A percentile compares a stretch with the other conserved stretches of the same genome.
These are phyloP conservation scores for Tachypleus tridentatus DNA, from an alignment of 1,140 invertebrate species.

Conservation along the genomic window DNA sequence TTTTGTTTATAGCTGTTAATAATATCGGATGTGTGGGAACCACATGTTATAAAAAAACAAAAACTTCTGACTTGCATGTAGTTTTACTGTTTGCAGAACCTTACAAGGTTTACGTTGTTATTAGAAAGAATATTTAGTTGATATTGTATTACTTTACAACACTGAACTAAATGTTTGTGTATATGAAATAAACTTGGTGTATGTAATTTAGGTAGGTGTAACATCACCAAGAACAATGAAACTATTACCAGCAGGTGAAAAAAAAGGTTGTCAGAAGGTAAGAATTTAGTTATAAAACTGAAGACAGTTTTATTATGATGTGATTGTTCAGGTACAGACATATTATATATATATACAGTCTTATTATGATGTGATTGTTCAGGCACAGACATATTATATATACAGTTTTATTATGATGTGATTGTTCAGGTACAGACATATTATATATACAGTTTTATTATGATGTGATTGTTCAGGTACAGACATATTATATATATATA, in stretches of 20 bases:
- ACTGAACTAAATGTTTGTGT: neutral
- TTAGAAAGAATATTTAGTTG: constrained; percentile 6
- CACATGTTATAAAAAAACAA: no score
- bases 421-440: constrained; percentile 30
- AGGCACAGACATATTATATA: constrained; percentile 35
- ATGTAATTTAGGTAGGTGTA: constrained; percentile 38
- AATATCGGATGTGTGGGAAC: no score
- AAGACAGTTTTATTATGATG: constrained; percentile 49
- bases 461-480: constrained; percentile 41
- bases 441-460: constrained; percentile 48
- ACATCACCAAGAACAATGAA: constrained; percentile 47
- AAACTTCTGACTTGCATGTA: neutral
- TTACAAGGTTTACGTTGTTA: constrained; percentile 2
- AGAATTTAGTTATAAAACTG: constrained; percentile 40
- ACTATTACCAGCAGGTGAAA: constrained; percentile 41
- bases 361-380: no score
- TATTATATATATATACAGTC: constrained; percentile 29
- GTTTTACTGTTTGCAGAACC: neutral
- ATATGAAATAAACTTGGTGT: no score
- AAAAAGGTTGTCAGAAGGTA: constrained; percentile 44
- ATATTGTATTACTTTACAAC: neutral
- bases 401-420: no score
- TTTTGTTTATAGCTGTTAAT: no score
- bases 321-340: constrained; percentile 35
- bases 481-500: constrained; percentile 35